Base-by-base conservation (phyloP, 2,113 vertebrate species). In the Phoxinus phoxinus region DNA sequence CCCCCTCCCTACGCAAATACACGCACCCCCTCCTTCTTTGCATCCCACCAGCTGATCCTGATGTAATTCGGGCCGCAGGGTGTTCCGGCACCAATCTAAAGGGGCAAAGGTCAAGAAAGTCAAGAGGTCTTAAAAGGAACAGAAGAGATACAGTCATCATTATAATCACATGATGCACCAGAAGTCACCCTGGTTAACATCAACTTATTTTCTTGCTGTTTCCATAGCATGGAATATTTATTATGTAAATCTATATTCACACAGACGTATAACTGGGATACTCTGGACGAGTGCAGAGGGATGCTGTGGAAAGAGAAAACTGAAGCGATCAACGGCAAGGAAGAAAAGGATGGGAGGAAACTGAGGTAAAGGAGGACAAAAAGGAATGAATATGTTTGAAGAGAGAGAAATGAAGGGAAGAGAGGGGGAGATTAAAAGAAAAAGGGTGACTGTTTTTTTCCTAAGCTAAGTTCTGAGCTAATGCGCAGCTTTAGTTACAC, bases 41-140 rank as follows among this genome's bases (percentile, higher is more conserved):
- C 58, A 80, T 74, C 51, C 61, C 67, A 83, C 79, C 90, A 92
- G 91, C 90, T 91, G 90, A 91, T 91, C 87, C 25, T 65, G 89
- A 90, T 87, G 21, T 78, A 88, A 88, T 89, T 89, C 76, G 85
- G 74, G 6, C 85, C 13, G 5, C 74, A 76, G 88, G 88, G 83
- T 79, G 89, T 90, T 75, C 46, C 21, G 30, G 83, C 27, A 81
- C 46, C 71, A 81, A 74, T 67, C 69, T 72, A 51, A 51, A n/a
- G 83, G 77, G 69, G 73, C 85, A 86, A 65, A 86, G 85, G 85
- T 86, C 83, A 84, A 58, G 21, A 46, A 27, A 73, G 85, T 86
- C 77, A 76, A 65, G 86, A 76, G 65, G 56, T 83, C 69, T 81
- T 65, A 15, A 25, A 74, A 37, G 63, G 65, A 37, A 78, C 59